phyloP scores from a whole-genome alignment of 2,113 vertebrate genomes.

The Pelecanoides urinatrix region DNA sequence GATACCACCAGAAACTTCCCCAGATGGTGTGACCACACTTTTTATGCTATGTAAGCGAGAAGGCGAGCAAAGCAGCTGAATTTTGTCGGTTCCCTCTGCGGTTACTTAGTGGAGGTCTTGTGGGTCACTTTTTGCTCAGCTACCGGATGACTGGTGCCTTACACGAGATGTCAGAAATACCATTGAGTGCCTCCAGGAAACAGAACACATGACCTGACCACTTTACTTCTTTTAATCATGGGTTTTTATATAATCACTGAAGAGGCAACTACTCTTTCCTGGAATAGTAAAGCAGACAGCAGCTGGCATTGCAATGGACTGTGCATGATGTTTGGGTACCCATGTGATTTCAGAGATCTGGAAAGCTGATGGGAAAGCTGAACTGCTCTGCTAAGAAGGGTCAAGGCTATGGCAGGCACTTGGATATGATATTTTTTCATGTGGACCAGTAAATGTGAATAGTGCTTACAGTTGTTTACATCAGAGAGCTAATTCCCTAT shows the following conservation, averaged over 20 bases:
- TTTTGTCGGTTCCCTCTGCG: neutral
- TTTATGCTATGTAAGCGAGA: neutral
- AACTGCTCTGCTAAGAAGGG: neutral
- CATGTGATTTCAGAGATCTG: neutral
- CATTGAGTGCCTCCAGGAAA: constrained; percentile 60
- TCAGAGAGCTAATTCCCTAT: neutral
- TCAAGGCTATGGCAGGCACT: neutral
- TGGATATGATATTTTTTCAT: neutral
- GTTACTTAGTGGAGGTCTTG: neutral
- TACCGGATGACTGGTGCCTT: constrained; percentile 49
- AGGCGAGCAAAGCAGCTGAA: neutral
- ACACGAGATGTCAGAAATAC: constrained; percentile 35
- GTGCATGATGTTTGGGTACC: neutral
- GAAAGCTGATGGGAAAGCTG: neutral
- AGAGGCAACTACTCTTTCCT: neutral
- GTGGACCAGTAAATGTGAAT: neutral
- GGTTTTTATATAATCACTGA: neutral
- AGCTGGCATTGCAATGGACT: neutral
- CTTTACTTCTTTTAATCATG: constrained; percentile 18
- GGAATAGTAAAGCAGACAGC: constrained; percentile 2
- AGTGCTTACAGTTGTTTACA: constrained; percentile 29
- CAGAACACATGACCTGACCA: neutral
- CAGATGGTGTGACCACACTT: neutral
- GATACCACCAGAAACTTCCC: neutral
- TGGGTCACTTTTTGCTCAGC: neutral